Evolutionary conservation across 2,797 vertebrate species (phyloP).

Genomic region (Pterois miles): DNA sequence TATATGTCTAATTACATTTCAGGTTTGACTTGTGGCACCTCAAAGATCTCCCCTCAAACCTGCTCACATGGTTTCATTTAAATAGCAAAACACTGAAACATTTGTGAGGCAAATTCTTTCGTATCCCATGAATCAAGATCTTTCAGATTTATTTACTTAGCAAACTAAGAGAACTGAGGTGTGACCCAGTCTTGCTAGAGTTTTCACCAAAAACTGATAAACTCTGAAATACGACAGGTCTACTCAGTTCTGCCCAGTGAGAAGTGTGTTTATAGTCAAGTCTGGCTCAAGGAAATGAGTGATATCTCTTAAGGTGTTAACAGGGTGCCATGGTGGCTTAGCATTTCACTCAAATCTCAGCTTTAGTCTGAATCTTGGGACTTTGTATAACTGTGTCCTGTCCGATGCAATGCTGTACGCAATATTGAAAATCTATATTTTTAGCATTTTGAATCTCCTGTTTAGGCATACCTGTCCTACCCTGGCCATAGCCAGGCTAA

Average conservation of each 20-base stretch:
- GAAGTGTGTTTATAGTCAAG: not conserved
- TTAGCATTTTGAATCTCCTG: not conserved
- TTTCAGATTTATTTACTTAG: not conserved
- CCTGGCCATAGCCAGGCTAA: not conserved
- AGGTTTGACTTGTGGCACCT: accelerated
- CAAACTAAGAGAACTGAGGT: no score
- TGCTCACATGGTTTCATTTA: not conserved
- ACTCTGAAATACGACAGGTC: not conserved
- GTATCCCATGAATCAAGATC: not conserved
- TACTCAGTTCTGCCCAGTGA: not conserved
- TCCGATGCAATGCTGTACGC: not conserved
- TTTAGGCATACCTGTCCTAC: not conserved
- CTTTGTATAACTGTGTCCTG: not conserved
- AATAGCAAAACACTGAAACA: no score
- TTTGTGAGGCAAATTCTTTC: not conserved
- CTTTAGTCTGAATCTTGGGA: not conserved
- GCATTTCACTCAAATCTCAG: not conserved
- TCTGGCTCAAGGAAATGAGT: not conserved
- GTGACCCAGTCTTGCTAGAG: no score
- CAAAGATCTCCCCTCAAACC: not conserved
- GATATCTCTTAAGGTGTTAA: not conserved
- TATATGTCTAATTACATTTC: accelerated
- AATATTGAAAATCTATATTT: not conserved
- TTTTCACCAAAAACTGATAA: not conserved
- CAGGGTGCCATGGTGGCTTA: not conserved